A percentile compares a stretch with the other conserved stretches of the same genome.
Evolutionary conservation across 2,888 invertebrate species (phyloP).

Genomic region (Tineola bisselliella): DNA sequence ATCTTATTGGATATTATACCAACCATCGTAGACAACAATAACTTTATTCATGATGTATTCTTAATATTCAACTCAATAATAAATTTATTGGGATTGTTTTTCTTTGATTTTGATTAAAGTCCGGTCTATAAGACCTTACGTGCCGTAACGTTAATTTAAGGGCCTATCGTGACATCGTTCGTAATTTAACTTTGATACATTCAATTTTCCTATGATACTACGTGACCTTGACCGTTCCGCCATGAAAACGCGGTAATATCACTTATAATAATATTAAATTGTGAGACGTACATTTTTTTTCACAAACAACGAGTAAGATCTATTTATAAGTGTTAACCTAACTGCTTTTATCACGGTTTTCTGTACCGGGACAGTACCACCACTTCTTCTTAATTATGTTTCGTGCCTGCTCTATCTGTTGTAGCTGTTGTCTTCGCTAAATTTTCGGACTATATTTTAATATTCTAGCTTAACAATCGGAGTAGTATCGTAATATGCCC

Average conservation of each 20-base stretch:
- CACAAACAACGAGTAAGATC: background rate
- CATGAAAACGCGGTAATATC: background rate
- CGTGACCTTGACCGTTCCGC: background rate
- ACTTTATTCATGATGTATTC: no score
- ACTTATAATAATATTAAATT: background rate
- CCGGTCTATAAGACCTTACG: constrained; percentile 28
- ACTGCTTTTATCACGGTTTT: no score
- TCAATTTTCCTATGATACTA: background rate
- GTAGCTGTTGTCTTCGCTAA: no score
- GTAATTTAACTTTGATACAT: background rate
- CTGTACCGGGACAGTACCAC: no score
- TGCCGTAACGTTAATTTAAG: constrained; percentile 41
- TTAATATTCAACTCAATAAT: background rate
- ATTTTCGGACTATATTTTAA: no score
- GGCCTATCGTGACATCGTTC: constrained; percentile 31
- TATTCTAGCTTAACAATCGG: no score
- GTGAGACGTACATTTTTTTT: background rate
- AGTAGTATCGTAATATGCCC: no score
- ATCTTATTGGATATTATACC: no score
- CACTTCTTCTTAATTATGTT: no score
- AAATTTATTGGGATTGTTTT: background rate
- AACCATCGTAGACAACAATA: no score
- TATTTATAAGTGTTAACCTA: no score
- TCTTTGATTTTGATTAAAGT: constrained; percentile 10
- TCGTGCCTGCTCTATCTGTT: no score